Conservation (phyloP, 37 sponge, comb jelly and placozoan species). For the Dysidea cf. avara region DNA sequence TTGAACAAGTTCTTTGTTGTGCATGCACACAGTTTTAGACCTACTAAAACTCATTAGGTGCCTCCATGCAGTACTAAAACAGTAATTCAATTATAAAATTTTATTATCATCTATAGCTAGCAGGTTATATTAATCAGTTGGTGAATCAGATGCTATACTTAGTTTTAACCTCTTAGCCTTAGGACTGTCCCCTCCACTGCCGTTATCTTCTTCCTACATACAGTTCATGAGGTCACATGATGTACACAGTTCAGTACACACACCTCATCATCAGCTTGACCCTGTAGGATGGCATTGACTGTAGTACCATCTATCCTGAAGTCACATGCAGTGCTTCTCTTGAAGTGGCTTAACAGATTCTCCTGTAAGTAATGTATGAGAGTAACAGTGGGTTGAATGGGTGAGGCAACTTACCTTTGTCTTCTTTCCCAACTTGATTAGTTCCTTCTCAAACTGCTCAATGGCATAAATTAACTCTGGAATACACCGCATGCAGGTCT, state of each 20-base stretch:
- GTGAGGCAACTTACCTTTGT: conserved; percentile 70
- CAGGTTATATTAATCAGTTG: no score
- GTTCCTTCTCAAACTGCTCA: conserved; percentile 81
- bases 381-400: no score
- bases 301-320: conserved; percentile 71
- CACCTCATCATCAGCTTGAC: conserved; percentile 43
- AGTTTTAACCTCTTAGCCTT: conserved; percentile 19
- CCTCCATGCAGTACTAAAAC: no score
- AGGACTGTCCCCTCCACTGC: conserved; percentile 8
- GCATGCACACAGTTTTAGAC: no score
- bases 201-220: conserved; percentile 21
- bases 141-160: no score
- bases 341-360: conserved; percentile 88
- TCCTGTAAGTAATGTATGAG: no score
- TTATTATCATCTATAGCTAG: no score
- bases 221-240: conserved; percentile 9
- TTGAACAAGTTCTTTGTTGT: no score
- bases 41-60: no score
- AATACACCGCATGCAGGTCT: conserved; percentile 47
- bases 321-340: conserved; percentile 86
- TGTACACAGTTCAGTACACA: conserved; percentile 40
- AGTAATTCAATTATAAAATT: no score
- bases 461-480: conserved; percentile 81
- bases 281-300: conserved; percentile 61
- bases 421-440: conserved; percentile 81